These are phyloP conservation scores for Geophilus truncorum DNA, from an alignment of 2,888 invertebrate genomes.

Conservation along the genomic window DNA sequence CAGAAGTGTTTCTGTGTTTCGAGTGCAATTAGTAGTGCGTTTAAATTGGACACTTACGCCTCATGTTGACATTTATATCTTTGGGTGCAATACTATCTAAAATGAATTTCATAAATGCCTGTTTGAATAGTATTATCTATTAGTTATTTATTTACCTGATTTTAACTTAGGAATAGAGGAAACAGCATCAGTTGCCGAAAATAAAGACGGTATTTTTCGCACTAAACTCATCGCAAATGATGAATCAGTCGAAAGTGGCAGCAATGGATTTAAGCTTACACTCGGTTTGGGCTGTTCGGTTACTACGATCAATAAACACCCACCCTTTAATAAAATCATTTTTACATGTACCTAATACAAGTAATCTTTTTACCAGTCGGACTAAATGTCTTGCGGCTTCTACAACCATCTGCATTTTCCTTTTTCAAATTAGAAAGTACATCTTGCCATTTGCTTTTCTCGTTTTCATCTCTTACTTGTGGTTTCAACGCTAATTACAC, in stretches of 20 bases:
- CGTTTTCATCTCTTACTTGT: background rate
- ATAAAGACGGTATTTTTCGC: background rate
- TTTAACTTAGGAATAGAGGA: background rate
- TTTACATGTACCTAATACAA: too few relatives aligned
- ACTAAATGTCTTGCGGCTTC: background rate
- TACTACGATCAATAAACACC: too few relatives aligned
- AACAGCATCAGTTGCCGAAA: background rate
- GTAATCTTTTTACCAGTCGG: background rate
- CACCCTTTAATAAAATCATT: too few relatives aligned
- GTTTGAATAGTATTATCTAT: too few relatives aligned
- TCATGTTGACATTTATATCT: background rate
- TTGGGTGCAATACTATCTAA: background rate
- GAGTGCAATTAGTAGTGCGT: too few relatives aligned
- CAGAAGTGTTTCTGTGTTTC: too few relatives aligned
- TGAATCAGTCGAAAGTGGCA: background rate
- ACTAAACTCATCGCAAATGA: background rate
- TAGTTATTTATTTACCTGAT: background rate
- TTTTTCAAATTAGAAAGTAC: background rate
- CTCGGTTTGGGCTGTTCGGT: background rate
- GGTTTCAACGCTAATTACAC: background rate
- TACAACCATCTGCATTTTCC: background rate
- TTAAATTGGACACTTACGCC: background rate
- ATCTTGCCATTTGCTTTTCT: background rate
- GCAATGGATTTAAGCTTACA: background rate
- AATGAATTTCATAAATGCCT: too few relatives aligned